Conservation (phyloP, 23 tunicate genomes). For the Botrylloides violaceus region DNA sequence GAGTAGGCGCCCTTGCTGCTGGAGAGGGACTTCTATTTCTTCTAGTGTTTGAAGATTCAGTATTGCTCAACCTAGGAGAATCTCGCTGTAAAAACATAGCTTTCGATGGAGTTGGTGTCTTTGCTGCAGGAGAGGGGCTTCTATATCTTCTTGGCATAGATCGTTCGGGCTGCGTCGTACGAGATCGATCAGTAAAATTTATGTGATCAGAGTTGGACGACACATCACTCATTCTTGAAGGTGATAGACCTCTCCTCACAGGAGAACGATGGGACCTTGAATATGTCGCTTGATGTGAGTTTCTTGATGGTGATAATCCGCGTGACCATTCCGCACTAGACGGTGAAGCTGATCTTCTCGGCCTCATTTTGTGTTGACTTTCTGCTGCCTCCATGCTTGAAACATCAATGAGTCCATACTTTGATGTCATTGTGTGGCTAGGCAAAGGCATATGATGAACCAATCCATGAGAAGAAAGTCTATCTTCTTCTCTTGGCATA, state of each 20-base stretch:
- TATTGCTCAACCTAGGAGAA: neutral
- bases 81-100: neutral
- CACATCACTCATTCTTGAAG: slow-evolving; percentile 1
- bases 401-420: slow-evolving; percentile 4
- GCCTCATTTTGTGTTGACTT: neutral
- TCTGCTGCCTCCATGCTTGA: neutral
- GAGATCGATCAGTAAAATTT: neutral
- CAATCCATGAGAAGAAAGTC: neutral
- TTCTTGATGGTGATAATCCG: neutral
- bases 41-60: neutral
- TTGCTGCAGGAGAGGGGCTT: slow-evolving; percentile 8
- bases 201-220: neutral
- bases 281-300: neutral
- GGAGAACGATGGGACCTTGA: neutral
- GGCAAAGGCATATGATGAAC: slow-evolving; percentile 31
- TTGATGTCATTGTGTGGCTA: slow-evolving; percentile 23
- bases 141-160: neutral
- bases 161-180: neutral
- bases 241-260: neutral
- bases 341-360: slow-evolving; percentile 12
- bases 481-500: neutral
- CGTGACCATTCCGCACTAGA: neutral
- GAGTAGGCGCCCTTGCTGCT: neutral
- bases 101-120: neutral
- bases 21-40: neutral